Evolutionary conservation across 2,113 vertebrate genomes (phyloP).

Genomic region (Oreochromis tanganicae): DNA sequence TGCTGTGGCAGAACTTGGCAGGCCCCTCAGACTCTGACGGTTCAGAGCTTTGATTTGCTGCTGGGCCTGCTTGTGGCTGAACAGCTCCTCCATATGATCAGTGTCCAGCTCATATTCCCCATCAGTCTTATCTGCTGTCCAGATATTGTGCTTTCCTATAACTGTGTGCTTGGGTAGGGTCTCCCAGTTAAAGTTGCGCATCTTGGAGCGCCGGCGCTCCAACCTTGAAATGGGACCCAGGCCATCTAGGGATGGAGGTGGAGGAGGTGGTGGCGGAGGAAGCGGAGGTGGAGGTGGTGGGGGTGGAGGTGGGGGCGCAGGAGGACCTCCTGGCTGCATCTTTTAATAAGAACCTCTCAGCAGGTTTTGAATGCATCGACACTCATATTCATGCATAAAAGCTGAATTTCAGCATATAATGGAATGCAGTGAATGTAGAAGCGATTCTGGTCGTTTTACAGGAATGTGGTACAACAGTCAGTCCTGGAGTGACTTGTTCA

Average conservation of each 20-base stretch:
- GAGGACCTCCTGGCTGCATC: slow-evolving; percentile 51
- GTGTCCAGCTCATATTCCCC: slow-evolving; percentile 73
- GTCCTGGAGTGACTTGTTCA: background rate
- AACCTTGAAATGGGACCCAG: background rate
- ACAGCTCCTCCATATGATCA: slow-evolving; percentile 76
- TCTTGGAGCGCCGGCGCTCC: slow-evolving; percentile 44
- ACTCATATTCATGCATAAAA: background rate
- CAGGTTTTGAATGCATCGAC: background rate
- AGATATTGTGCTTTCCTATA: slow-evolving; percentile 74
- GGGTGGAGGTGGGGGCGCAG: background rate
- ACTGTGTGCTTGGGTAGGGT: slow-evolving; percentile 74
- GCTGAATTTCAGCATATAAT: background rate
- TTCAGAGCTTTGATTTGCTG: slow-evolving; percentile 19
- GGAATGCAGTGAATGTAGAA: background rate
- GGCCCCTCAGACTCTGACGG: slow-evolving; percentile 46
- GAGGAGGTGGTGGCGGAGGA: slow-evolving; percentile 16
- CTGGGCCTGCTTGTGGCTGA: slow-evolving; percentile 63
- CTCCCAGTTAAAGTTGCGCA: slow-evolving; percentile 81
- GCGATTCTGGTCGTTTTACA: background rate
- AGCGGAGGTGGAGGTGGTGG: slow-evolving; percentile 2
- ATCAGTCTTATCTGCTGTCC: slow-evolving; percentile 64
- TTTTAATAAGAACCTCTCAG: slow-evolving; percentile 17
- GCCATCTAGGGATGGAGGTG: slow-evolving; percentile 21
- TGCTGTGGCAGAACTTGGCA: slow-evolving; percentile 7
- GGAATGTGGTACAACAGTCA: background rate